Conservation (phyloP, 2,113 vertebrate genomes). For the Dipodomys spectabilis region DNA sequence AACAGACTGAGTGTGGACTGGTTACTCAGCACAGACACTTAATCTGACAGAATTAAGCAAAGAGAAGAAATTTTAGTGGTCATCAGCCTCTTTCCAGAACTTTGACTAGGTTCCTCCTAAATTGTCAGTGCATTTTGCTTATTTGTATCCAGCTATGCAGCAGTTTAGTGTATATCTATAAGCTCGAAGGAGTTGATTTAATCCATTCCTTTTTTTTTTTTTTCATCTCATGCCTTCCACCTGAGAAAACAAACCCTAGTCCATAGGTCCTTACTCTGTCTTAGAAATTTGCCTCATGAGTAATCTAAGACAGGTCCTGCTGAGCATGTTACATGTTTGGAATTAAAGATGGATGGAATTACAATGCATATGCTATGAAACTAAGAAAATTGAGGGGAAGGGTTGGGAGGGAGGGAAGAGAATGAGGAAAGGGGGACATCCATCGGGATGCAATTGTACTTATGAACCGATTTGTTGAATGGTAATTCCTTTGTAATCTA, state of each 20-base stretch:
- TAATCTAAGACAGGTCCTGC: conserved; percentile 63
- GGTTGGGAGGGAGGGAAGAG: too few species aligned
- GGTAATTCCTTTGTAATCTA: too few species aligned
- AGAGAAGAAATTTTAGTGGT: conserved; percentile 57
- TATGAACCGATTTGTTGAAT: too few species aligned
- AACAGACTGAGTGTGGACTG: conserved; percentile 39
- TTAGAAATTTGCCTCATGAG: conserved; percentile 66
- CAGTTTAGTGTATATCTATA: conserved; percentile 54
- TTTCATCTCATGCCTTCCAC: conserved; percentile 50
- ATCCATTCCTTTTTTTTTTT: conserved; percentile 32
- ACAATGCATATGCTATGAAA: too few species aligned
- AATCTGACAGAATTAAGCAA: conserved; percentile 51
- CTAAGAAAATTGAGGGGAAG: too few species aligned
- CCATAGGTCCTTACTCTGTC: conserved; percentile 48
- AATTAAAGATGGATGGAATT: conserved; percentile 48
- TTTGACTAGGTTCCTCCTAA: conserved; percentile 37
- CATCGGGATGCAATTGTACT: too few species aligned
- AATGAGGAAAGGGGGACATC: too few species aligned
- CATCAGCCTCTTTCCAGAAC: conserved; percentile 52
- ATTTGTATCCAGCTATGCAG: conserved; percentile 45
- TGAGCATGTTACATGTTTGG: conserved; percentile 73
- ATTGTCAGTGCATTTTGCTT: conserved; percentile 48
- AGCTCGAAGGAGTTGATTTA: conserved; percentile 58
- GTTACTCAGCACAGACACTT: conserved; percentile 56
- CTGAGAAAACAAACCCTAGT: conserved; percentile 68